Conservation (phyloP, 2,797 vertebrate species). For the Sparidentex hasta region DNA sequence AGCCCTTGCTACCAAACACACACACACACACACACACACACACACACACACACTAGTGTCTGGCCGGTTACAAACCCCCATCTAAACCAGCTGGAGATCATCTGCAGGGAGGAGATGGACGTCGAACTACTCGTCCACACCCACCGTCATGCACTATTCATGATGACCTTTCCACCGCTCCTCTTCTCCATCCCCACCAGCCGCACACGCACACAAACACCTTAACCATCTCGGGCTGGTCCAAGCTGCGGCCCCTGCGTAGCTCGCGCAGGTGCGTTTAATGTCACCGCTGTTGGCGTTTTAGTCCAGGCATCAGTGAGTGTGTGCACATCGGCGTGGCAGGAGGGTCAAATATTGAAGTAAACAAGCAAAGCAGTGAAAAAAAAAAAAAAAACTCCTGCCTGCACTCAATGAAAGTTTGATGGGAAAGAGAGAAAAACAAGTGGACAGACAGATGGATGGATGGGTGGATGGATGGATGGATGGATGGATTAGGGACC, state of each 20-base stretch:
- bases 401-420: not conserved
- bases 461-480: not conserved
- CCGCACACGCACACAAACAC: slow-evolving; percentile 28
- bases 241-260: slow-evolving; percentile 41
- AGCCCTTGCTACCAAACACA: slow-evolving; percentile 19
- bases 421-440: slow-evolving; percentile 33
- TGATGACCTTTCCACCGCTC: slow-evolving; percentile 79
- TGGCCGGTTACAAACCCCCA: slow-evolving; percentile 44
- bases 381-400: slow-evolving; percentile 15
- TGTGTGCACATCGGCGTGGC: slow-evolving; percentile 13
- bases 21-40: not conserved
- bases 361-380: not conserved
- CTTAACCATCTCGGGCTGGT: slow-evolving; percentile 40
- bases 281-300: slow-evolving; percentile 29
- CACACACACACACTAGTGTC: slow-evolving; percentile 15
- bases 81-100: slow-evolving; percentile 73
- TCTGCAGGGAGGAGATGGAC: slow-evolving; percentile 68
- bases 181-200: slow-evolving; percentile 21
- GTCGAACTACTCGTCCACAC: slow-evolving; percentile 61
- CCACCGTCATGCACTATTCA: slow-evolving; percentile 89
- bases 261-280: slow-evolving; percentile 46
- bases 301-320: slow-evolving; percentile 33
- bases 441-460: not conserved
- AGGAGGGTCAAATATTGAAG: not conserved
- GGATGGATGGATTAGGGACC: not conserved